Evolutionary conservation across 2,888 invertebrate genomes (phyloP).

Genomic region (Caenorhabditis macrosperma): DNA sequence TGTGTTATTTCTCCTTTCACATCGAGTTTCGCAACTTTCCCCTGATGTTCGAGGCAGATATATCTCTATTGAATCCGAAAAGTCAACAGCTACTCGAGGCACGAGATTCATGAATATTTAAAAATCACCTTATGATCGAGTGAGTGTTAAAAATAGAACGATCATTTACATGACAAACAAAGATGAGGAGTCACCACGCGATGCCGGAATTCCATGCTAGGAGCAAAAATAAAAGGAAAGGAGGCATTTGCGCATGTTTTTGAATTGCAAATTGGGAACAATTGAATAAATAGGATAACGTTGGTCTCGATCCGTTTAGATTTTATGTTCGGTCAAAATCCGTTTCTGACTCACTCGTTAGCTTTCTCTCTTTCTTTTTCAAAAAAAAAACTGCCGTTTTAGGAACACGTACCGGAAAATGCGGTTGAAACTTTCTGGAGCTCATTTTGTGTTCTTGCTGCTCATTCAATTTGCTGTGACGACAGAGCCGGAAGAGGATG

Average conservation of each 20-base stretch:
- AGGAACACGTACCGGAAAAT: constrained; percentile 17
- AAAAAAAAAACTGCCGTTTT: neutral
- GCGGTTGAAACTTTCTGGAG: constrained; percentile 21
- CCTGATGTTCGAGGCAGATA: neutral
- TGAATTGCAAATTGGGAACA: constrained; percentile 47
- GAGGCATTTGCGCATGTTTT: constrained; percentile 30
- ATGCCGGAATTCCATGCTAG: neutral
- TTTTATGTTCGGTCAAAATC: constrained; percentile 11
- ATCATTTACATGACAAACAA: constrained; percentile 52
- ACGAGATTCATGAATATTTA: constrained; percentile 30
- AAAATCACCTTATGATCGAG: constrained; percentile 2
- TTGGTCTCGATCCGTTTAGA: constrained; percentile 26
- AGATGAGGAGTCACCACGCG: constrained; percentile 2
- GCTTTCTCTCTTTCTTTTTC: neutral
- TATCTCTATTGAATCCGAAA: neutral
- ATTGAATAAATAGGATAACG: constrained; percentile 53
- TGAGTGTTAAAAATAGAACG: constrained; percentile 34
- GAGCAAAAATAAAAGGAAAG: constrained; percentile 19
- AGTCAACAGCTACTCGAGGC: constrained; percentile 22
- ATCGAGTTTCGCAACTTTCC: neutral
- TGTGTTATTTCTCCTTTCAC: neutral
- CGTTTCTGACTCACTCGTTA: constrained; percentile 2
- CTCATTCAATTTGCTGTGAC: constrained; percentile 16
- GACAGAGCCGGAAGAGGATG: constrained; percentile 7
- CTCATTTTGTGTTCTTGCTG: constrained; percentile 1